These are phyloP conservation scores for Dicerorhinus sumatrensis DNA, from an alignment of 2,113 vertebrate species.

Conservation along the genomic window DNA sequence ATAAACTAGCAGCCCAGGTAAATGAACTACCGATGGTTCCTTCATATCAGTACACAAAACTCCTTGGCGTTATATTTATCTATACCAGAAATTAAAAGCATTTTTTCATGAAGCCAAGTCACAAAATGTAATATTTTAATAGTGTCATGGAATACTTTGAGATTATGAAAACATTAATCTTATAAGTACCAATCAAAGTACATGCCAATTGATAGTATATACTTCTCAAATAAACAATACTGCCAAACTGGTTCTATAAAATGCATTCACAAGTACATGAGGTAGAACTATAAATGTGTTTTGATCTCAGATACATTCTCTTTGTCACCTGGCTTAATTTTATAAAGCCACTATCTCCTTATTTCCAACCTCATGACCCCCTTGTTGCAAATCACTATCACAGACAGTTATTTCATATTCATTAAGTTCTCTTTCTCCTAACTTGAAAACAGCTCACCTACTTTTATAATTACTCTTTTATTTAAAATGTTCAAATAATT, in stretches of 20 bases:
- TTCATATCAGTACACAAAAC: neutral
- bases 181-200: neutral
- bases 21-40: neutral
- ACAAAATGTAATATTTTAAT: neutral
- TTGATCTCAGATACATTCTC: neutral
- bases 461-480: neutral
- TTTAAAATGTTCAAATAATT: neutral
- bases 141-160: neutral
- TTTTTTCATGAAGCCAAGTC: neutral
- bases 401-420: neutral
- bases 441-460: neutral
- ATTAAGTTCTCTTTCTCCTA: neutral
- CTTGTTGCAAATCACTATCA: neutral
- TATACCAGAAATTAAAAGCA: neutral
- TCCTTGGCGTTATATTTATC: neutral
- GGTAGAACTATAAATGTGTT: neutral
- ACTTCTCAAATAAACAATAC: neutral
- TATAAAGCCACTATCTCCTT: neutral
- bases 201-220: neutral
- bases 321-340: conserved; percentile 44
- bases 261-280: neutral
- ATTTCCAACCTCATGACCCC: neutral
- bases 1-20: neutral
- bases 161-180: conserved; percentile 9
- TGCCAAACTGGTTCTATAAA: neutral